These are phyloP conservation scores for Mormyrops attenuatus DNA, from an alignment of 2,797 vertebrate species.

Conservation along the genomic window DNA sequence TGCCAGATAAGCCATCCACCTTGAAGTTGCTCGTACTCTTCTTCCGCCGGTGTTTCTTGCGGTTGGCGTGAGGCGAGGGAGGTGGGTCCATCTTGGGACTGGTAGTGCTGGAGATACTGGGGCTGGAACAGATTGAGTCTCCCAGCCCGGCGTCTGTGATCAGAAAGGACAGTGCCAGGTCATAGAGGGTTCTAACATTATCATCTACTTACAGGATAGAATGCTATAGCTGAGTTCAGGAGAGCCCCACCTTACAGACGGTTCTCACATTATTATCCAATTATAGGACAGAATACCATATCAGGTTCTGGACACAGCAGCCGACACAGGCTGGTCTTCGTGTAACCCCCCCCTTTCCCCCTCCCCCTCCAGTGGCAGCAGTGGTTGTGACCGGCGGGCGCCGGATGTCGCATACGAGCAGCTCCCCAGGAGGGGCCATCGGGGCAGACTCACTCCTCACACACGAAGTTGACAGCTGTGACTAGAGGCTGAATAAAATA, in stretches of 20 bases:
- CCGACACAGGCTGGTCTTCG: background rate
- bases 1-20: constrained; percentile 82
- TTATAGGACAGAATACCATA: background rate
- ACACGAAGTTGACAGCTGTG: constrained; percentile 79
- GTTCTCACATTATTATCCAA: background rate
- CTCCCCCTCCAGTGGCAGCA: background rate
- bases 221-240: background rate
- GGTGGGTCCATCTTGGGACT: constrained; percentile 94
- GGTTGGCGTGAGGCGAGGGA: constrained; percentile 91
- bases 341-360: background rate
- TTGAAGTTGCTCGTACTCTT: constrained; percentile 98
- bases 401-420: background rate
- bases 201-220: background rate
- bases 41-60: constrained; percentile 96
- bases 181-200: background rate
- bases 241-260: background rate
- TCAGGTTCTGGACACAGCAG: background rate
- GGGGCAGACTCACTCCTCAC: constrained; percentile 70
- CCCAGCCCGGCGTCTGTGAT: constrained; percentile 79
- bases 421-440: constrained; percentile 29
- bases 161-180: background rate
- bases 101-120: constrained; percentile 87
- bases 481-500: constrained; percentile 94
- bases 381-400: background rate
- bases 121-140: constrained; percentile 89